Conservation (phyloP, 2,797 vertebrate genomes). For the Tympanoctomys barrerae region DNA sequence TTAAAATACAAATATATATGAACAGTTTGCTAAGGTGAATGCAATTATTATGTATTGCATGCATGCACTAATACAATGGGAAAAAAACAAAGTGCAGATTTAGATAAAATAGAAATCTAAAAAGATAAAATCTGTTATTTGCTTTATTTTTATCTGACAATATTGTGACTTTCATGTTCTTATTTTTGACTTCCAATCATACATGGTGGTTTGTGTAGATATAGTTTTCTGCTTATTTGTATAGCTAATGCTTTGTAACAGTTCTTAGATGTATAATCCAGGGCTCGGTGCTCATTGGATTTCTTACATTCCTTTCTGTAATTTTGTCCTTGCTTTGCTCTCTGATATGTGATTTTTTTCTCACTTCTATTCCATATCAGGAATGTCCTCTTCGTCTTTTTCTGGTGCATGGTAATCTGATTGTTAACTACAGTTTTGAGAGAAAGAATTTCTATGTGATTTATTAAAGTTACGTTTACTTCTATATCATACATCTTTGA, state of each 20-base stretch:
- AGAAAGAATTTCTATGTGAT: neutral
- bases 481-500: neutral
- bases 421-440: conserved; percentile 15
- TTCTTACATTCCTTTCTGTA: neutral
- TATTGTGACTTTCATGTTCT: neutral
- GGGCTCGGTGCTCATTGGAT: neutral
- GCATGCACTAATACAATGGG: neutral
- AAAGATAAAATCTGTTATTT: neutral
- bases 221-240: neutral
- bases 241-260: neutral
- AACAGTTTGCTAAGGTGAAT: neutral
- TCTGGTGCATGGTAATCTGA: neutral
- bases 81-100: neutral
- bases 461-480: neutral
- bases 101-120: neutral
- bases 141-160: neutral
- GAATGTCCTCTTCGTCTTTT: neutral
- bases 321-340: neutral
- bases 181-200: neutral
- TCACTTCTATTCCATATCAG: neutral
- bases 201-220: neutral
- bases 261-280: neutral
- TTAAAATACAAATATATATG: neutral
- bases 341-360: neutral
- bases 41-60: neutral